Conservation (phyloP, 1,140 invertebrate species). For the Caerostris darwini region DNA sequence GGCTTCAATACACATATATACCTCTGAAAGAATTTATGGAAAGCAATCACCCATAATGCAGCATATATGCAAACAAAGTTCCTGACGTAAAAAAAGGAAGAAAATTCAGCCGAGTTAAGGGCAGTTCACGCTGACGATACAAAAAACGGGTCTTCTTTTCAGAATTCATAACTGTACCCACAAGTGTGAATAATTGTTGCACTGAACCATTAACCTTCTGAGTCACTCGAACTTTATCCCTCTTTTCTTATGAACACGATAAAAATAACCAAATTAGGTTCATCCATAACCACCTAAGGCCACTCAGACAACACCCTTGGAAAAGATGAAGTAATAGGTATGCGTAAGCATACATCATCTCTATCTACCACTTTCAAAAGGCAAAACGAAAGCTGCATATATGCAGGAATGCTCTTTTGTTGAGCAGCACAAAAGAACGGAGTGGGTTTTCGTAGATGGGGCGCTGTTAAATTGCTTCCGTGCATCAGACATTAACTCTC, state of each 20-base stretch:
- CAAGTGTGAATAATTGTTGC: neutral
- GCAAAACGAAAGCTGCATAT: neutral
- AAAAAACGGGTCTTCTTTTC: neutral
- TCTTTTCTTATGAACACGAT: neutral
- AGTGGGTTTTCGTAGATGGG: neutral
- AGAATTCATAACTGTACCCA: neutral
- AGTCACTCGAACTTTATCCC: slow-evolving; percentile 13
- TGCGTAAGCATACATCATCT: neutral
- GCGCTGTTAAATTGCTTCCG: slow-evolving; percentile 32
- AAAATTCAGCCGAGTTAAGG: too few species aligned
- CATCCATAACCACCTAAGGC: neutral
- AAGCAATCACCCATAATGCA: too few species aligned
- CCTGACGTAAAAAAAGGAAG: too few species aligned
- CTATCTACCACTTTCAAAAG: neutral
- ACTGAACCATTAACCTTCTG: slow-evolving; percentile 33
- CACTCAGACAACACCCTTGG: slow-evolving; percentile 33
- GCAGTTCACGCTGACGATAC: neutral
- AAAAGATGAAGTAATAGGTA: slow-evolving; percentile 22
- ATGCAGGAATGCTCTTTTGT: slow-evolving; percentile 33
- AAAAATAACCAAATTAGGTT: slow-evolving; percentile 39
- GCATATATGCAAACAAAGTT: too few species aligned
- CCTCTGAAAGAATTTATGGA: too few species aligned
- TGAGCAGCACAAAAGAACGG: neutral
- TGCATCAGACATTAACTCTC: slow-evolving; percentile 33
- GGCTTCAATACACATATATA: too few species aligned